Conservation (phyloP, 2,888 invertebrate genomes). For the Orthosia gracilis region DNA sequence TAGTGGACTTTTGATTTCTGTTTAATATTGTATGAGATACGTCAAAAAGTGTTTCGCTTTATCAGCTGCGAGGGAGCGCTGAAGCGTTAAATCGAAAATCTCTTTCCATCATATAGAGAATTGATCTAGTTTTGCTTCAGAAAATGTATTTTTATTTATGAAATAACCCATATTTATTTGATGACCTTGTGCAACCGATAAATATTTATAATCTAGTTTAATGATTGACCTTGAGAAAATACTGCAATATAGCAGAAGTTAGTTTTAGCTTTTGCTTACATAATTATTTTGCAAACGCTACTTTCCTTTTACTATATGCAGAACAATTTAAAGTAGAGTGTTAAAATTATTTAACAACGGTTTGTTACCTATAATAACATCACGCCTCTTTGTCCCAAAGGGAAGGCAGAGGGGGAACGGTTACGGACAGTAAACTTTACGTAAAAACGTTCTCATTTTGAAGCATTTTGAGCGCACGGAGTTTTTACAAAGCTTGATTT, state of each 20-base stretch:
- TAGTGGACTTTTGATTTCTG: not conserved
- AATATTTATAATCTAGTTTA: conserved; percentile 10
- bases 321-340: not conserved
- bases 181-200: conserved; percentile 1
- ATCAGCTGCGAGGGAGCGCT: conserved; percentile 18
- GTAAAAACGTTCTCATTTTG: too few relatives aligned
- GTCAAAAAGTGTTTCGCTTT: conserved; percentile 28
- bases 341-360: too few relatives aligned
- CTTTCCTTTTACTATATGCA: not conserved
- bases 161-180: not conserved
- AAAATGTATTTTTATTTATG: conserved; percentile 1
- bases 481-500: too few relatives aligned
- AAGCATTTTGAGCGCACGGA: too few relatives aligned
- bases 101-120: conserved; percentile 5
- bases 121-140: conserved; percentile 3
- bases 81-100: conserved; percentile 45
- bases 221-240: conserved; percentile 16
- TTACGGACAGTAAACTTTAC: too few relatives aligned
- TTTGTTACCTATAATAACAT: too few relatives aligned
- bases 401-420: too few relatives aligned
- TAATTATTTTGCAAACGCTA: conserved; percentile 1
- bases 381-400: too few relatives aligned
- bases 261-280: not conserved
- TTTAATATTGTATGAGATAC: conserved; percentile 12
- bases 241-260: not conserved